Conservation (phyloP, 1,140 invertebrate species). For the Propsilocerus akamusi region DNA sequence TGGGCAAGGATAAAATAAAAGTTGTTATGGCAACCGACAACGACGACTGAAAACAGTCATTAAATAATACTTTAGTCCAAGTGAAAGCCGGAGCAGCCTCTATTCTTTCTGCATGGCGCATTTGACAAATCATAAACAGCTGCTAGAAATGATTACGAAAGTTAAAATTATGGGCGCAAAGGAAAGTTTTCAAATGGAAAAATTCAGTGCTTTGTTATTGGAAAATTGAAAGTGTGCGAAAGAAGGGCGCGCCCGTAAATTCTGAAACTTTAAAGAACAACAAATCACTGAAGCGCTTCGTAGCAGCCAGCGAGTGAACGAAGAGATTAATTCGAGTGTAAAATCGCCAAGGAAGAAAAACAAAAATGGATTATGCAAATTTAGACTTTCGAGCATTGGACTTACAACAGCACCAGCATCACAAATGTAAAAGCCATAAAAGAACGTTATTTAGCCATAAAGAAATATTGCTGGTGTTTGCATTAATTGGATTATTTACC, state of each 20-base stretch:
- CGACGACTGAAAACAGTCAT: conserved; percentile 1
- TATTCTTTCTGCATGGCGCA: too few relatives aligned
- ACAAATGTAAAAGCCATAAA: conserved; percentile 2
- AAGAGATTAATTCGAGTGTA: not conserved
- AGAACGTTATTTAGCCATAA: conserved; percentile 2
- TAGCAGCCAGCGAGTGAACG: too few relatives aligned
- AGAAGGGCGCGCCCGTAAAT: too few relatives aligned
- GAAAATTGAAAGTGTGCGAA: too few relatives aligned
- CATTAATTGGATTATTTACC: not conserved
- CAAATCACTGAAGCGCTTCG: too few relatives aligned
- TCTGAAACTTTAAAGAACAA: too few relatives aligned
- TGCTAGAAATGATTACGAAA: not conserved
- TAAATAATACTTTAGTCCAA: conserved; percentile 2
- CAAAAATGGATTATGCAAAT: not conserved
- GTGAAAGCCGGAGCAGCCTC: too few relatives aligned
- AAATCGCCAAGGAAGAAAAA: too few relatives aligned
- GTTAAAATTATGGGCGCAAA: not conserved
- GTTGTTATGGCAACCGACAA: not conserved
- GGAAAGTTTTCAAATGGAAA: too few relatives aligned
- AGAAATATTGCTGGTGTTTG: conserved; percentile 1
- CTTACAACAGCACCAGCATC: conserved; percentile 1
- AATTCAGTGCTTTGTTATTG: too few relatives aligned
- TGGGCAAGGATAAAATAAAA: not conserved
- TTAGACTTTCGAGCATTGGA: not conserved
- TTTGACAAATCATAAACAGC: not conserved